These are phyloP conservation scores for Gasterosteus nipponicus DNA, from an alignment of 2,113 vertebrate genomes.

Conservation along the genomic window DNA sequence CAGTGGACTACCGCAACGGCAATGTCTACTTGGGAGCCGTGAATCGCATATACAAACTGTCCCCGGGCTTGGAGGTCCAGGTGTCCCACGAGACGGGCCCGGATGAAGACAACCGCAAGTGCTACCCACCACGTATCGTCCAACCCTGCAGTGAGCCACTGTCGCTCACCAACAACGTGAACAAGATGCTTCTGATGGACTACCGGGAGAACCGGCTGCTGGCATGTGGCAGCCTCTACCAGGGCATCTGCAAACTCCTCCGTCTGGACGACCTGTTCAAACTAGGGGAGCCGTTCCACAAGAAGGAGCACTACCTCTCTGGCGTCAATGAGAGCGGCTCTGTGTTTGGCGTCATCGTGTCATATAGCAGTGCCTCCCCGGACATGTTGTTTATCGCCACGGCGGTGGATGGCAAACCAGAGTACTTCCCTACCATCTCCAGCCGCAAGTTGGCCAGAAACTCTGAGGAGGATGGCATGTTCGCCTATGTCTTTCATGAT, in stretches of 20 bases:
- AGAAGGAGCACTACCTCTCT: constrained; percentile 98
- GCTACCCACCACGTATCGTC: constrained; percentile 96
- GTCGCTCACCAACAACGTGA: constrained; percentile 93
- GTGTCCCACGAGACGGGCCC: constrained; percentile 95
- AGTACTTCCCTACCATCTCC: constrained; percentile 99
- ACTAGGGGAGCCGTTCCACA: constrained; percentile 96
- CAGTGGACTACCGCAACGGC: constrained; percentile 94
- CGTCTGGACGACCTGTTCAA: constrained; percentile 98
- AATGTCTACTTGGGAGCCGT: constrained; percentile 95
- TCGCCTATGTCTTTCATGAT: constrained; percentile 97
- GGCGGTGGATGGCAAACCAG: constrained; percentile 95
- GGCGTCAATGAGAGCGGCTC: constrained; percentile 97
- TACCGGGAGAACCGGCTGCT: constrained; percentile 95
- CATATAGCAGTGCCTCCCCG: constrained; percentile 90
- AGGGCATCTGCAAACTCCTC: constrained; percentile 97
- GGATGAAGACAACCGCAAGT: constrained; percentile 97
- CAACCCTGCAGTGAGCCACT: constrained; percentile 95
- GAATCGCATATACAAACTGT: constrained; percentile 98
- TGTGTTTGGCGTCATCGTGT: constrained; percentile 97
- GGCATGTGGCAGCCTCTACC: constrained; percentile 96
- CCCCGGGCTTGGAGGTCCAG: constrained; percentile 88
- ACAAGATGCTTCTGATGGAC: constrained; percentile 99
- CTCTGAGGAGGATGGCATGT: constrained; percentile 97
- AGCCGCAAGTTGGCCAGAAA: constrained; percentile 95
- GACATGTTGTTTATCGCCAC: constrained; percentile 98